Conservation (phyloP, 2,797 vertebrate species). For the Spatula clypeata region DNA sequence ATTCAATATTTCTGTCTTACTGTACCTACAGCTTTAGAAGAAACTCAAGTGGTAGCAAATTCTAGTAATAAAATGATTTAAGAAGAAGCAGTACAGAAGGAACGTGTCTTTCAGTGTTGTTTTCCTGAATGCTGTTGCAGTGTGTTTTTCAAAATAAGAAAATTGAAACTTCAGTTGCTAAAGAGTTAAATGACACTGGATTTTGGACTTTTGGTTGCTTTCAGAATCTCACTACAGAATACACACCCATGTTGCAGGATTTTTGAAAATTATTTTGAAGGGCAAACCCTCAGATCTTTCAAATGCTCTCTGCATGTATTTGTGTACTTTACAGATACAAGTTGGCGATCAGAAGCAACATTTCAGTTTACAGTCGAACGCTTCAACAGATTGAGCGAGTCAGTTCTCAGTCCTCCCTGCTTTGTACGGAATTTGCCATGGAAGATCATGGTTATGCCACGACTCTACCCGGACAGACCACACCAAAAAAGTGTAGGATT, state of each 20-base stretch:
- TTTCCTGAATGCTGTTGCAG: background rate
- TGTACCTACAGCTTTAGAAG: background rate
- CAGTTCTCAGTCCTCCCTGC: constrained; percentile 98
- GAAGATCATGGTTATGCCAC: constrained; percentile 99
- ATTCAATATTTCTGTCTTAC: background rate
- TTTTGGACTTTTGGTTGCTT: background rate
- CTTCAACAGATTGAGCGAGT: constrained; percentile 97
- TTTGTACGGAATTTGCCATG: constrained; percentile 98
- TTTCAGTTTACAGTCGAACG: constrained; percentile 98
- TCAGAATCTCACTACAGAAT: background rate
- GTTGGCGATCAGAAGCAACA: constrained; percentile 98
- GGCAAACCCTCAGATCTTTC: background rate
- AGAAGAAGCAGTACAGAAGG: background rate
- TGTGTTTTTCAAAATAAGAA: background rate
- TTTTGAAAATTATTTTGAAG: background rate
- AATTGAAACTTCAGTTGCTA: background rate
- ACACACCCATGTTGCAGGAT: fast-evolving
- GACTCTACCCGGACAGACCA: constrained; percentile 97
- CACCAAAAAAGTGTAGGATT: constrained; percentile 99
- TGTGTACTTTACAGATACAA: constrained; percentile 90
- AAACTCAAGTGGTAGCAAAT: background rate
- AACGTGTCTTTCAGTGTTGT: fast-evolving
- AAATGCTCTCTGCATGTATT: background rate
- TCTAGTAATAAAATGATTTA: background rate
- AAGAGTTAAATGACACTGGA: background rate